Percentiles rank a stretch among this genome's conserved stretches.
Conservation (phyloP, 2,797 vertebrate species). For the Phoeniculus purpureus region DNA sequence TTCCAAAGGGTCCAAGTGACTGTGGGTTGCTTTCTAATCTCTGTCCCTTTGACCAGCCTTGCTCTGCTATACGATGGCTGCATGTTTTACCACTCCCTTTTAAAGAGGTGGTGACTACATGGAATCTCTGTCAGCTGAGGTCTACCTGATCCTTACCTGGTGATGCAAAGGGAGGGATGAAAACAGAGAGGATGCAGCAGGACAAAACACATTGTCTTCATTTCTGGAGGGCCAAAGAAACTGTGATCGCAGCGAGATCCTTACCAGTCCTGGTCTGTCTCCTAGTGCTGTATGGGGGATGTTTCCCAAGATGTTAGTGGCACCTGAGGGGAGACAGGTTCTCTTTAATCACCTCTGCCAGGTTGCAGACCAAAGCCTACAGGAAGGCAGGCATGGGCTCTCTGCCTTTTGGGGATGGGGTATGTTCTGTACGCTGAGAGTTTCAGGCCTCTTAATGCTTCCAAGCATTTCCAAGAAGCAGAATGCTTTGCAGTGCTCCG, state of each 20-base stretch:
- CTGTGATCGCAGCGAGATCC: not conserved
- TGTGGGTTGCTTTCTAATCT: not conserved
- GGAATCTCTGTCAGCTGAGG: not conserved
- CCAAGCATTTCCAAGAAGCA: slow-evolving; percentile 32
- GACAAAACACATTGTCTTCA: not conserved
- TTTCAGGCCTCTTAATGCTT: not conserved
- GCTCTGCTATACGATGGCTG: not conserved
- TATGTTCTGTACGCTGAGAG: not conserved
- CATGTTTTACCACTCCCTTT: not conserved
- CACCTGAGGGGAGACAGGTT: not conserved
- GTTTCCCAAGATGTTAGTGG: not conserved
- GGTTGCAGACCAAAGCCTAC: not conserved
- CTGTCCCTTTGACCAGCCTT: not conserved
- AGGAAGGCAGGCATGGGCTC: not conserved
- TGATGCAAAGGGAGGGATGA: not conserved
- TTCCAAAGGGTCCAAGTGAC: not conserved
- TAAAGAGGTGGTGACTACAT: not conserved
- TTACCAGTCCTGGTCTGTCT: not conserved
- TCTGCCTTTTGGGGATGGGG: not conserved
- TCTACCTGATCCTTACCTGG: not conserved
- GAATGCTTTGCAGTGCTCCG: not conserved
- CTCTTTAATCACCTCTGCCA: not conserved
- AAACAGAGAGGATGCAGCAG: not conserved
- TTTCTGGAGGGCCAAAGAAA: not conserved
- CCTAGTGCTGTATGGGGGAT: rapidly evolving